Conservation (phyloP, 2,113 vertebrate species). For the Ascaphus truei region DNA sequence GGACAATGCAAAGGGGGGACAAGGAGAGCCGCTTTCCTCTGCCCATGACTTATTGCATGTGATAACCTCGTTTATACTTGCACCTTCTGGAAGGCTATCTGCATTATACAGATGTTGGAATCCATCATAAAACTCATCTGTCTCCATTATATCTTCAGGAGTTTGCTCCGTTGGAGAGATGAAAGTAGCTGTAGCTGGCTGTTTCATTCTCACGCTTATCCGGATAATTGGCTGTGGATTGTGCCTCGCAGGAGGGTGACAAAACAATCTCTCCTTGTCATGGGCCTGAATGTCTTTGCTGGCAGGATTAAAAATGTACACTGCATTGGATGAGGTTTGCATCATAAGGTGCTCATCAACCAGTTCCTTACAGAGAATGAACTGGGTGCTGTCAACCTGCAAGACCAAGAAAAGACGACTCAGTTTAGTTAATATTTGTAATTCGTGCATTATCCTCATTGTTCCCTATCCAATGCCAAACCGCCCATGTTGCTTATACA, state of each 20-base stretch:
- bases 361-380: conserved; percentile 64
- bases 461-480: too few relatives aligned
- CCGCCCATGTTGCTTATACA: neutral
- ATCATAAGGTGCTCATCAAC: conserved; percentile 56
- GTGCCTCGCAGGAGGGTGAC: neutral
- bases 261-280: neutral
- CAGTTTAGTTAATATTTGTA: too few relatives aligned
- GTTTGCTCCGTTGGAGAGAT: neutral
- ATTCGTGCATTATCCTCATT: too few relatives aligned
- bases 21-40: conserved; percentile 40
- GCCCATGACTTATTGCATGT: neutral
- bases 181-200: neutral
- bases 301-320: conserved; percentile 53
- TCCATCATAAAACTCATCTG: conserved; percentile 61
- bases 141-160: conserved; percentile 15
- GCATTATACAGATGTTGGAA: conserved; percentile 56
- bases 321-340: conserved; percentile 47
- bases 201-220: fast-evolving
- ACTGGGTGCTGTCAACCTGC: conserved; percentile 56
- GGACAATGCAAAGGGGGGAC: conserved; percentile 58
- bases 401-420: neutral
- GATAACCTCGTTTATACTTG: neutral
- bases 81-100: neutral
- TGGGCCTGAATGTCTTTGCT: neutral
- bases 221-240: neutral